Evolutionary conservation across 2,797 vertebrate species (phyloP).

Genomic region (Sebastolobus altivelis): DNA sequence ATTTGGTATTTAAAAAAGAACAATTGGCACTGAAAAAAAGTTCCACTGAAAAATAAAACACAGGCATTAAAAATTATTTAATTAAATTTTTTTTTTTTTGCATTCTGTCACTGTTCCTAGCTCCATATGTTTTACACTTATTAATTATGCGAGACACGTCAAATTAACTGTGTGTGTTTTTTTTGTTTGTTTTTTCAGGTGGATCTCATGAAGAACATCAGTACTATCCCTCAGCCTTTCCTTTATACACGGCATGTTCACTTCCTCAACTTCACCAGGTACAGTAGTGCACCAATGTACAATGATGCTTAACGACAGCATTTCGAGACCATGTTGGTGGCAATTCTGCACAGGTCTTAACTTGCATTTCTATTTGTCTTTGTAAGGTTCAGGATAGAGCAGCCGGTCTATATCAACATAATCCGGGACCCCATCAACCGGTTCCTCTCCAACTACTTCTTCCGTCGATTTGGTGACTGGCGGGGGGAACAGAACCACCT

Average conservation of each 20-base stretch:
- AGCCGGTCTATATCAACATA: slow-evolving; percentile 98
- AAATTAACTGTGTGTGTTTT: slow-evolving; percentile 15
- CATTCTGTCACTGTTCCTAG: neutral
- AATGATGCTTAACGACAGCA: neutral
- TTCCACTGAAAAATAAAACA: neutral
- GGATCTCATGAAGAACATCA: slow-evolving; percentile 98
- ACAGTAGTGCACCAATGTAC: neutral
- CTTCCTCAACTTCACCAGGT: slow-evolving; percentile 99
- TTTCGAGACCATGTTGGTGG: neutral
- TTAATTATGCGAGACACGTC: neutral
- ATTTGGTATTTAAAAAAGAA: neutral
- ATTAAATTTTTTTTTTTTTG: neutral
- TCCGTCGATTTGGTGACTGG: slow-evolving; percentile 99
- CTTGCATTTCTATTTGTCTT: slow-evolving; percentile 31
- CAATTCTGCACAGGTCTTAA: neutral
- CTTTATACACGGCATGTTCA: slow-evolving; percentile 98
- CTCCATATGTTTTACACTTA: neutral
- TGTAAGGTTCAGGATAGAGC: slow-evolving; percentile 95
- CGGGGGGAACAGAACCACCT: slow-evolving; percentile 98
- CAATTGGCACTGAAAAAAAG: neutral
- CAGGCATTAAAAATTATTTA: neutral
- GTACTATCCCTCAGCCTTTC: slow-evolving; percentile 94
- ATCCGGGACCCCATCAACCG: slow-evolving; percentile 97
- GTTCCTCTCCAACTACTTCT: slow-evolving; percentile 99
- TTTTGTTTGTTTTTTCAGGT: slow-evolving; percentile 84